Evolutionary conservation across 2,888 invertebrate genomes (phyloP).

Genomic region (Allophyes oxyacanthae): DNA sequence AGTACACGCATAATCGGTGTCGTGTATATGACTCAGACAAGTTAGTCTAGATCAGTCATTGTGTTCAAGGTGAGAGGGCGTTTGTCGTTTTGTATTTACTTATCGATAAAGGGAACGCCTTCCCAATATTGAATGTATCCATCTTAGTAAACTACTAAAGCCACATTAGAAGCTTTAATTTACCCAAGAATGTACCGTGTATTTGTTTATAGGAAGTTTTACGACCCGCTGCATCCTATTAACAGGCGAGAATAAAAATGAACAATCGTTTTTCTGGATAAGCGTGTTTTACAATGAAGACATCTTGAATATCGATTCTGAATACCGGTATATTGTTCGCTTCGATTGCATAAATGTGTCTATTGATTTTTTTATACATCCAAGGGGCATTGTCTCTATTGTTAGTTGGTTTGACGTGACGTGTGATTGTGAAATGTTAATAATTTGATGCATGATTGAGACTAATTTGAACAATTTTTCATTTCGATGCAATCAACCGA

Average conservation of each 20-base stretch:
- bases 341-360: constrained; percentile 50
- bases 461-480: constrained; percentile 69
- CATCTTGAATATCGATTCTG: constrained; percentile 53
- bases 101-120: constrained; percentile 43
- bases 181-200: constrained; percentile 18
- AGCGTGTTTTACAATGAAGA: constrained; percentile 43
- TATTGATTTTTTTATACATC: constrained; percentile 43
- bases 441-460: constrained; percentile 62
- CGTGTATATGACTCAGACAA: constrained; percentile 55
- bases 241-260: constrained; percentile 49
- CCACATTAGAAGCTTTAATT: constrained; percentile 4
- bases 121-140: constrained; percentile 31
- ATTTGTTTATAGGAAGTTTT: constrained; percentile 48
- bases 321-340: constrained; percentile 51
- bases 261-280: constrained; percentile 44
- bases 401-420: constrained; percentile 44
- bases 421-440: constrained; percentile 61
- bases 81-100: constrained; percentile 51
- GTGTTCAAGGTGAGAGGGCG: constrained; percentile 66
- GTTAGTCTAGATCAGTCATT: constrained; percentile 58
- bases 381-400: constrained; percentile 50
- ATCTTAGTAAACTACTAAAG: constrained; percentile 1
- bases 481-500: constrained; percentile 62
- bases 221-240: constrained; percentile 34
- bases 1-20: constrained; percentile 19